Evolutionary conservation across 1,140 invertebrate species (phyloP).

Genomic region (Macrobrachium rosenbergii): DNA sequence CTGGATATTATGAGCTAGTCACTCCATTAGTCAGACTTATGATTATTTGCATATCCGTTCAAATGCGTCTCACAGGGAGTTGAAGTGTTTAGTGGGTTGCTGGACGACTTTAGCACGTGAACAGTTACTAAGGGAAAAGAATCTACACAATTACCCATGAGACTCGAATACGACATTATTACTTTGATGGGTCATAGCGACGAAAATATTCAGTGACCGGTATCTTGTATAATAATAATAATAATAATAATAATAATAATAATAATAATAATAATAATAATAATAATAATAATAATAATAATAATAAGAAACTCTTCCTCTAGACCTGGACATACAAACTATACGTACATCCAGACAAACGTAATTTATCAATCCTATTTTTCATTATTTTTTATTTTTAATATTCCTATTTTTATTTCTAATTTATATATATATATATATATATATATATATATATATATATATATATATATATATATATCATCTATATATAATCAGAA

Average conservation of each 20-base stretch:
- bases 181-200: no score
- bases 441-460: slow-evolving; percentile 32
- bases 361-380: no score
- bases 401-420: background rate
- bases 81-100: no score
- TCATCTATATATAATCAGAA: background rate
- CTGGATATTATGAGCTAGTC: no score
- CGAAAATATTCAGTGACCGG: no score
- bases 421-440: slow-evolving; percentile 28
- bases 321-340: background rate
- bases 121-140: background rate
- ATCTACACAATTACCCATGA: background rate
- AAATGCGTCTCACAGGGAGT: no score
- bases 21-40: no score
- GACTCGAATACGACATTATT: background rate
- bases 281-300: background rate
- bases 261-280: slow-evolving; percentile 22
- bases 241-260: slow-evolving; percentile 22
- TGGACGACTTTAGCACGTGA: background rate
- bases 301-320: background rate
- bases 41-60: no score
- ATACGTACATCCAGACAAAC: background rate
- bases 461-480: slow-evolving; percentile 25
- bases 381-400: background rate
- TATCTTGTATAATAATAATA: background rate